These are phyloP conservation scores for Tympanoctomys barrerae DNA, from an alignment of 2,797 vertebrate species.

Conservation along the genomic window DNA sequence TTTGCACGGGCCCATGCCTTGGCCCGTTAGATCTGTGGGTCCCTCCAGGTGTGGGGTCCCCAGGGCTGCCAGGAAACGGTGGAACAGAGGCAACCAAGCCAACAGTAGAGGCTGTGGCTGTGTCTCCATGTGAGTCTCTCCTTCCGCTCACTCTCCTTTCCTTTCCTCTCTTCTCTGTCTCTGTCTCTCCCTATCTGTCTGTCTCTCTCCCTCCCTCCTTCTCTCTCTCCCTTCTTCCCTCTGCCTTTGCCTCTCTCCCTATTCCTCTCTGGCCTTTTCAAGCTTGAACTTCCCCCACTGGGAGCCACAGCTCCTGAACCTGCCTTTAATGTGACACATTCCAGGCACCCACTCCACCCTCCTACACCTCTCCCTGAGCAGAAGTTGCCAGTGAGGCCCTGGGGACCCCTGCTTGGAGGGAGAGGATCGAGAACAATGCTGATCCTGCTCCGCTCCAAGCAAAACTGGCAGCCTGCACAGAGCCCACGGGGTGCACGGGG, in stretches of 20 bases:
- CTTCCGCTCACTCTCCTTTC: too few species aligned
- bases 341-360: not conserved
- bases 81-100: too few species aligned
- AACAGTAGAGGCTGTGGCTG: too few species aligned
- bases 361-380: not conserved
- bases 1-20: too few species aligned
- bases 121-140: too few species aligned
- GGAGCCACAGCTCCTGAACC: not conserved
- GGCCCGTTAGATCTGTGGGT: too few species aligned
- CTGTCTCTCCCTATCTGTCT: too few species aligned
- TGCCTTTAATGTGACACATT: not conserved
- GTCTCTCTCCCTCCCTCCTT: too few species aligned
- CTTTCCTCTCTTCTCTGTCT: too few species aligned
- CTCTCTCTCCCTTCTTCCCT: fast-evolving
- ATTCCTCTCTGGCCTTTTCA: not conserved
- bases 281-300: not conserved
- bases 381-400: not conserved
- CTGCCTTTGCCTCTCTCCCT: too few species aligned
- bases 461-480: slow-evolving; percentile 61
- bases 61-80: too few species aligned
- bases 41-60: too few species aligned
- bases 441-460: slow-evolving; percentile 70
- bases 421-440: slow-evolving; percentile 46
- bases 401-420: not conserved
- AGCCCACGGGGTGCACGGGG: slow-evolving; percentile 34